phyloP scores from a whole-genome alignment of 2,113 vertebrate genomes.

The Oncorhynchus mykiss region DNA sequence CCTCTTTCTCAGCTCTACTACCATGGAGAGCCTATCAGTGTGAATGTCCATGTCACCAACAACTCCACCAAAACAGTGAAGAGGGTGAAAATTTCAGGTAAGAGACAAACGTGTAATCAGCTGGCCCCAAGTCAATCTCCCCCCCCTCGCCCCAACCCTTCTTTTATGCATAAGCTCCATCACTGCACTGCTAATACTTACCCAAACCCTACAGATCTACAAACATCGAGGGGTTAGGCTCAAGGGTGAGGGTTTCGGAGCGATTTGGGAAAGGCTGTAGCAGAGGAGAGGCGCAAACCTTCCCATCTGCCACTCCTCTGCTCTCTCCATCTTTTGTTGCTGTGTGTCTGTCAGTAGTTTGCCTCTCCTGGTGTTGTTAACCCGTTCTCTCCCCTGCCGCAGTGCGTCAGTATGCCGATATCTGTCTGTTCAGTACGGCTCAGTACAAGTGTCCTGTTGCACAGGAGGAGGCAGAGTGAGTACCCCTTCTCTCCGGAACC shows the following conservation, averaged over 20 bases:
- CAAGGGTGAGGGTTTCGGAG: too few species aligned
- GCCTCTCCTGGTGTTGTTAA: background rate
- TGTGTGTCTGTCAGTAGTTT: background rate
- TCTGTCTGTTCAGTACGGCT: conserved; percentile 92
- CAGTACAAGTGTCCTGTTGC: conserved; percentile 94
- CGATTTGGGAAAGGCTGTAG: too few species aligned
- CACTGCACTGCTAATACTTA: too few species aligned
- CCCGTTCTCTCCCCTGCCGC: conserved; percentile 23
- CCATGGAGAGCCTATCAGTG: conserved; percentile 85
- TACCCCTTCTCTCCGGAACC: conserved; percentile 7
- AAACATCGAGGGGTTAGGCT: too few species aligned
- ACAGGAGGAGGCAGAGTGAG: conserved; percentile 87
- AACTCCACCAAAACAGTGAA: conserved; percentile 91
- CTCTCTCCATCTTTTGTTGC: conserved; percentile 13
- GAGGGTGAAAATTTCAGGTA: conserved; percentile 88
- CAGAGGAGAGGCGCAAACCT: background rate
- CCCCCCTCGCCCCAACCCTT: too few species aligned
- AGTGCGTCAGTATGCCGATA: conserved; percentile 92
- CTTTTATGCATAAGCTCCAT: too few species aligned
- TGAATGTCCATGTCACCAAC: conserved; percentile 92
- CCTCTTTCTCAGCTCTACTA: conserved; percentile 80
- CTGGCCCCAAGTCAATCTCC: too few species aligned
- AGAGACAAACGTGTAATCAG: background rate
- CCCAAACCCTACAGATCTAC: too few species aligned
- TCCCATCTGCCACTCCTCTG: background rate